These are phyloP conservation scores for Variabilichromis moorii DNA, from an alignment of 2,113 vertebrate species.

Conservation along the genomic window DNA sequence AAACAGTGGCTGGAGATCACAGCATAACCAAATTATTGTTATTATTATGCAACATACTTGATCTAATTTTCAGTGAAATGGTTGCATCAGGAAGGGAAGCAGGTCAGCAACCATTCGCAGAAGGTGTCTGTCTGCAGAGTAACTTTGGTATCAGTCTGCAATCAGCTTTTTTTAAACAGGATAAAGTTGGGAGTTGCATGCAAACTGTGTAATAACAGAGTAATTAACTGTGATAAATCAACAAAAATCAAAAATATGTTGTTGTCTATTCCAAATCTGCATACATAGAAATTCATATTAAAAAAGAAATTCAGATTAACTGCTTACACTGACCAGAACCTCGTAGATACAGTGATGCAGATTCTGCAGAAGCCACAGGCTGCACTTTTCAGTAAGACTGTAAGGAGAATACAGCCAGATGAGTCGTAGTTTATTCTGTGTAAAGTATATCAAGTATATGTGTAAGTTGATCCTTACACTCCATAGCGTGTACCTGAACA, in stretches of 20 bases:
- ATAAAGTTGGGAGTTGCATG: not conserved
- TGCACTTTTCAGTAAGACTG: not conserved
- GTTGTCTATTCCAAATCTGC: not conserved
- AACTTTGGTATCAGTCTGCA: not conserved
- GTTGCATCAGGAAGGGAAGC: not conserved
- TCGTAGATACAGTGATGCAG: not conserved
- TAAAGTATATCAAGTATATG: not conserved
- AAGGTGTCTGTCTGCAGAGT: not conserved
- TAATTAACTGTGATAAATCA: not conserved
- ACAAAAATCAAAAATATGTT: not conserved
- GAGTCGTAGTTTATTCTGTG: not conserved
- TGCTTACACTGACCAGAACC: not conserved
- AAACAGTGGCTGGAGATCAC: not conserved
- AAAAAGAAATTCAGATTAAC: not conserved
- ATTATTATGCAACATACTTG: not conserved
- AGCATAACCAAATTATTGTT: not conserved
- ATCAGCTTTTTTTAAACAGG: not conserved
- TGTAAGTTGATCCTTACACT: not conserved
- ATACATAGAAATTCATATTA: not conserved
- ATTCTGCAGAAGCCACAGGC: not conserved
- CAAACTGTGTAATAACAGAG: accelerated
- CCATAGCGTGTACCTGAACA: not conserved
- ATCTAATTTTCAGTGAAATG: not conserved
- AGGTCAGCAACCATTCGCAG: accelerated
- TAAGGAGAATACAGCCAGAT: not conserved